Conservation (phyloP, 2,888 invertebrate species). For the Selenia dentaria region DNA sequence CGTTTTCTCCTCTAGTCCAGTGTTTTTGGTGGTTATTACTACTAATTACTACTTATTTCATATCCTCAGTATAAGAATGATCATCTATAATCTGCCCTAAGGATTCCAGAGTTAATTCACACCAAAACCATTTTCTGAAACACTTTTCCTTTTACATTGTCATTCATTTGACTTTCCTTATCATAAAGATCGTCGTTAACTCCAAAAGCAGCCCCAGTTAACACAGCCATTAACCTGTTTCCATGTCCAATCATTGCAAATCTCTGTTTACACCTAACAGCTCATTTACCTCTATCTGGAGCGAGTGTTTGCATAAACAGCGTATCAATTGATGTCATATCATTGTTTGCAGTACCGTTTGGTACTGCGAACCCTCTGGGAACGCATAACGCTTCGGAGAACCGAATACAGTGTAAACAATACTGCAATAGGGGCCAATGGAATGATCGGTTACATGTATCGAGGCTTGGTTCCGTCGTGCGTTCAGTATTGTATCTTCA, state of each 20-base stretch:
- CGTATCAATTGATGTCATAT: conserved; percentile 44
- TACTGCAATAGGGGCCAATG: conserved; percentile 51
- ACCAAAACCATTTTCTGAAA: too few relatives aligned
- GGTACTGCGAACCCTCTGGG: conserved; percentile 49
- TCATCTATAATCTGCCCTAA: too few relatives aligned
- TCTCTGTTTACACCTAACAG: conserved; percentile 36
- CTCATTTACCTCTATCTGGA: conserved; percentile 35
- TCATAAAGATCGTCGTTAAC: conserved; percentile 5
- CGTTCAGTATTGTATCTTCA: conserved; percentile 23
- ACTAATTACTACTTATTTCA: too few relatives aligned
- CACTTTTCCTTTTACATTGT: too few relatives aligned
- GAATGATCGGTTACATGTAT: conserved; percentile 54
- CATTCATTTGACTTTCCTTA: conserved; percentile 1
- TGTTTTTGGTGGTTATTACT: too few relatives aligned
- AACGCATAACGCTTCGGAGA: conserved; percentile 47
- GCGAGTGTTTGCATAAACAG: conserved; percentile 34
- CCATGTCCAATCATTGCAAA: conserved; percentile 14
- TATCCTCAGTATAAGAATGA: too few relatives aligned
- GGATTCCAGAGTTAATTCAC: too few relatives aligned
- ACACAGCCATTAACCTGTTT: conserved; percentile 15
- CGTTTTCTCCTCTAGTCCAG: too few relatives aligned
- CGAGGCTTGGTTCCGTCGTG: conserved; percentile 39
- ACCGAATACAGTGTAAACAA: conserved; percentile 48
- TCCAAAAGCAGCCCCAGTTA: conserved; percentile 6
- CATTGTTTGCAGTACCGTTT: conserved; percentile 53